These are phyloP conservation scores for Alloplasta piceator DNA, from an alignment of 2,888 invertebrate species.

Conservation along the genomic window DNA sequence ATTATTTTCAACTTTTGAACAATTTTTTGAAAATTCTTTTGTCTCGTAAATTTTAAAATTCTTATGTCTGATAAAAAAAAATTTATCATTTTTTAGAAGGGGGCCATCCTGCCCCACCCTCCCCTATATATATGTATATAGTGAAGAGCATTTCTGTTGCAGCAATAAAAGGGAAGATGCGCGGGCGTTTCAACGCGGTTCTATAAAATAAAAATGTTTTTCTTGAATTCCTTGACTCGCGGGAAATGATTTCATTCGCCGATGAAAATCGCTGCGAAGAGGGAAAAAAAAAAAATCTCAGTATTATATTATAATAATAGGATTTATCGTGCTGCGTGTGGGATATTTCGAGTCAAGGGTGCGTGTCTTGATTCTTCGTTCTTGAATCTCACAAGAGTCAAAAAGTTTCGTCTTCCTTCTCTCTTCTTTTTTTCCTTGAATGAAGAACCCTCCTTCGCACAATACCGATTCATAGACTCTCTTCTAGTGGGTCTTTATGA, in stretches of 20 bases:
- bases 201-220: conserved; percentile 58
- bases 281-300: conserved; percentile 14
- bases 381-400: conserved; percentile 44
- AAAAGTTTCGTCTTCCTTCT: conserved; percentile 39
- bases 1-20: too few relatives aligned
- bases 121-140: conserved; percentile 9
- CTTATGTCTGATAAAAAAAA: too few relatives aligned
- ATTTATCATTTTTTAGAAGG: too few relatives aligned
- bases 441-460: conserved; percentile 42
- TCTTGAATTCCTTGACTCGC: conserved; percentile 50
- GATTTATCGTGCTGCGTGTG: conserved; percentile 28
- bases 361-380: conserved; percentile 35
- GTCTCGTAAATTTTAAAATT: too few relatives aligned
- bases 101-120: too few relatives aligned
- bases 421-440: conserved; percentile 36
- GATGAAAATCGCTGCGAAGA: conserved; percentile 24
- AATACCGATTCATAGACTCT: conserved; percentile 50
- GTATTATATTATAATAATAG: conserved; percentile 48
- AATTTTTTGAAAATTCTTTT: too few relatives aligned
- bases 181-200: conserved; percentile 66
- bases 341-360: conserved; percentile 45
- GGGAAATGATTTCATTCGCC: conserved; percentile 64
- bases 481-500: conserved; percentile 4
- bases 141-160: conserved; percentile 67
- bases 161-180: conserved; percentile 50